These are phyloP conservation scores for Meteorus sp. DNA, from an alignment of 1,140 invertebrate genomes.

Conservation along the genomic window DNA sequence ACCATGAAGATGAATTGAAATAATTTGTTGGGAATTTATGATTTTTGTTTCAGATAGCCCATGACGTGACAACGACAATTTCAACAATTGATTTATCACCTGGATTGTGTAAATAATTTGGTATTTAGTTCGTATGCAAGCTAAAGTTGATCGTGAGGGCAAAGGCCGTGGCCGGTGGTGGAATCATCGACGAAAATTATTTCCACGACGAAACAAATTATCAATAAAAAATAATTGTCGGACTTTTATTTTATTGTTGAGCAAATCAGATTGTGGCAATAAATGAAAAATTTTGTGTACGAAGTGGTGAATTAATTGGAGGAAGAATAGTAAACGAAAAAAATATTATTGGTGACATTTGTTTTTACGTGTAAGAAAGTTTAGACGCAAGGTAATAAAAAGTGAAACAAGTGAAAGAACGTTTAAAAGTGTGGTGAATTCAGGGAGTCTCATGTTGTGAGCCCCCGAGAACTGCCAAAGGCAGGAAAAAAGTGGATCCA, in stretches of 20 bases:
- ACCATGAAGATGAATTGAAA: not conserved
- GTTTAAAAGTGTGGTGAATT: constrained; percentile 21
- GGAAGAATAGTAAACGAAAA: not conserved
- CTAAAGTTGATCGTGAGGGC: constrained; percentile 23
- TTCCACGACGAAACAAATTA: constrained; percentile 21
- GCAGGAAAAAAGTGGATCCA: constrained; percentile 49
- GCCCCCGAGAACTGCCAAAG: constrained; percentile 44
- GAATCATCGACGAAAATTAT: constrained; percentile 23
- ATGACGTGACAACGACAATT: constrained; percentile 9
- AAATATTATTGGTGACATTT: not conserved
- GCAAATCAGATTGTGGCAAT: constrained; percentile 9
- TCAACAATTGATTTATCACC: not conserved
- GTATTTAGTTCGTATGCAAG: constrained; percentile 30
- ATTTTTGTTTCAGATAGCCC: constrained; percentile 1
- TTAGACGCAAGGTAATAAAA: not conserved
- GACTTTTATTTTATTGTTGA: constrained; percentile 4
- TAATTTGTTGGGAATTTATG: constrained; percentile 5
- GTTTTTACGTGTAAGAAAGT: not conserved
- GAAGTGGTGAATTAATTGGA: constrained; percentile 9
- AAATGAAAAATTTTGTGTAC: too few species aligned
- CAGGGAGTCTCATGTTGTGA: constrained; percentile 45
- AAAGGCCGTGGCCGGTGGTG: constrained; percentile 26
- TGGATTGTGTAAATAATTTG: constrained; percentile 21
- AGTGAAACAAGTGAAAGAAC: not conserved
- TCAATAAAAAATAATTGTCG: constrained; percentile 15